phyloP scores from a whole-genome alignment of 2,888 invertebrate species.

The Trypoxylon attenuatum region DNA sequence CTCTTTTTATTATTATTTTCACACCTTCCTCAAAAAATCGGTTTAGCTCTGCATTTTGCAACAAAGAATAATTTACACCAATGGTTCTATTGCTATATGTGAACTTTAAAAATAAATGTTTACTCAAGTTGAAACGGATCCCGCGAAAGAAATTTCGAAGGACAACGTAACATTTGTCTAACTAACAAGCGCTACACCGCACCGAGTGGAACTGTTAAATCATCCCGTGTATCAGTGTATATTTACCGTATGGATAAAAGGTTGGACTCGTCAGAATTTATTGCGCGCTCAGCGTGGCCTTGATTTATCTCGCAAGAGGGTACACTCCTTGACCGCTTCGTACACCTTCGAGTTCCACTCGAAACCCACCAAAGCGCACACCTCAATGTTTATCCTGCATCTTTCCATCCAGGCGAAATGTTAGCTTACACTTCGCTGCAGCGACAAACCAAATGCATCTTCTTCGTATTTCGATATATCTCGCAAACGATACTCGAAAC shows the following conservation, averaged over 20 bases:
- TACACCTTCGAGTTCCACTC: background rate
- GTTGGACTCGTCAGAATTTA: conserved; percentile 48
- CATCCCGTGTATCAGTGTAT: conserved; percentile 51
- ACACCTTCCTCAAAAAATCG: background rate
- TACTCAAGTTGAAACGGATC: too few relatives aligned
- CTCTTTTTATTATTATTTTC: background rate
- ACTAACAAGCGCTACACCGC: conserved; percentile 44
- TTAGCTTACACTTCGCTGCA: too few relatives aligned
- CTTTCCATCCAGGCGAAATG: too few relatives aligned
- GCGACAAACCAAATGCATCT: too few relatives aligned
- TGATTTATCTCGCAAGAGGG: conserved; percentile 45
- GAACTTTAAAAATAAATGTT: too few relatives aligned
- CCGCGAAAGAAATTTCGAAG: too few relatives aligned
- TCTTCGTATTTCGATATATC: too few relatives aligned
- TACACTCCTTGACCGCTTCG: too few relatives aligned
- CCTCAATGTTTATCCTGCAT: background rate
- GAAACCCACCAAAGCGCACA: background rate
- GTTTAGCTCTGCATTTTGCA: too few relatives aligned
- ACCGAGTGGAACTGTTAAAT: conserved; percentile 51
- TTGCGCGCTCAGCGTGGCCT: conserved; percentile 33
- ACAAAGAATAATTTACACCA: too few relatives aligned
- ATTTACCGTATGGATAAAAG: conserved; percentile 48
- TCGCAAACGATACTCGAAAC: too few relatives aligned
- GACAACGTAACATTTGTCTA: conserved; percentile 43
- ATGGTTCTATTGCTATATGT: too few relatives aligned